Base-by-base conservation (phyloP, 2,888 invertebrate genomes). In the Hecatera dysodea region DNA sequence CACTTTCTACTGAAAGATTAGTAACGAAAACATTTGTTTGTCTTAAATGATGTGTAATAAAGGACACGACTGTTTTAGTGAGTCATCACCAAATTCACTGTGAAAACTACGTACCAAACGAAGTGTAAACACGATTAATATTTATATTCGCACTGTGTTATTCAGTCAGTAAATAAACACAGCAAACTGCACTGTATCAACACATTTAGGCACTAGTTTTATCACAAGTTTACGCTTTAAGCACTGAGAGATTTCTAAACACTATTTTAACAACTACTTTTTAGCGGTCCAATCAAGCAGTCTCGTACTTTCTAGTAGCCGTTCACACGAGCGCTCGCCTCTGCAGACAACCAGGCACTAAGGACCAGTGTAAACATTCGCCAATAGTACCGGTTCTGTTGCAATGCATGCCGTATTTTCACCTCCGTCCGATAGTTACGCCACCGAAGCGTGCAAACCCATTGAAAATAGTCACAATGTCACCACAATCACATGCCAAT, bases 281-380 rank as follows among this genome's bases (percentile, higher is more conserved):
- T 48, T 44, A 19, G 48, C 22, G 11, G 33, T 44, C 11, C 15
- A 62, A 36, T 57, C 50, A 4, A 19, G 29, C 29, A 15, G 22
- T n/a, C 53, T 46, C 46, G 39, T n/a, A 60, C 29, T 55, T 65
- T 72, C 46, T 56, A 66, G 22, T 19, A 29, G 17, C n/a, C 15
- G 55, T 19, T 27, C 65, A 59, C 69, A 60, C 82, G 36, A 62
- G 48, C 78, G 70, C 44, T 17, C 42, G 22, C 24, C 36, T 48
- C 78, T 15, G 64, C 39, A 67, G 59, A 71, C 75, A 80, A 71
- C 50, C 69, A 70, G 63, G 68, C 68, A 83, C 83, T 84, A 67
- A 77, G 55, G 69, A 65, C 46, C 24, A 55, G 57, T 70, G 62
- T 84, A 80, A 83, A 81, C 84, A 84, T 60, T 73, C 69, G 74